Base-by-base conservation (phyloP, 2,797 vertebrate genomes). In the Helarctos malayanus region DNA sequence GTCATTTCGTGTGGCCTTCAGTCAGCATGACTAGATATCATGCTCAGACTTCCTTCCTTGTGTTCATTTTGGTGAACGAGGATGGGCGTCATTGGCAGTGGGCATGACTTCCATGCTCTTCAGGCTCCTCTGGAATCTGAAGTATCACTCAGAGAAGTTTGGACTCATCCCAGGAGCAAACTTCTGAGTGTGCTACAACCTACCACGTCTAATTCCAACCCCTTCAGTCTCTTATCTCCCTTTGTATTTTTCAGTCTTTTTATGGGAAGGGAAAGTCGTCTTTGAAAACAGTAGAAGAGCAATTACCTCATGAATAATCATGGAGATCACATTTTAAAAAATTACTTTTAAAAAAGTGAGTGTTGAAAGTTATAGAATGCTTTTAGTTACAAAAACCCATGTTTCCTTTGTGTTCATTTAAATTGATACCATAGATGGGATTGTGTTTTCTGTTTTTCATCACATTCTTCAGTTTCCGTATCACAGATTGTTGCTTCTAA, bases 391-490 rank as follows among this genome's bases (percentile, higher is more conserved):
- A n/a, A 79, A 75, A 83, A 41, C 18, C 63, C 8, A 8, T 0
- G 21, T 47, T 49, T 25, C 69, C 35, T 75, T 65, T 56, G 68
- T 11, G 2, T 78, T 73, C 18, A 3, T 63, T 78, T 95, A 49
- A 69, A 68, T 27, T 76, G 75, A 68, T 12, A 32, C 29, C 25
- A 25, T n/a, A 49, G 59, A 21, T 71, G 23, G 29, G 32, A 35
- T 45, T 86, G 69, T 89, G 41, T 49, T 96, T 90, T 82, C 69
- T 59, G 7, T 91, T 61, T 84, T 84, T 94, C 76, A 19, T 84
- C 52, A 29, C 45, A 57, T 84, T 95, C 45, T 81, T 41, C 8
- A 12, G 14, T 57, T 57, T 80, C 85, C 18, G 2, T 7, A 32
- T 68, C 54, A 75, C 38, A 69, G 47, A 82, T 45, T 15, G 0